Conservation (phyloP, 1,140 invertebrate species). For the Galendromus occidentalis region DNA sequence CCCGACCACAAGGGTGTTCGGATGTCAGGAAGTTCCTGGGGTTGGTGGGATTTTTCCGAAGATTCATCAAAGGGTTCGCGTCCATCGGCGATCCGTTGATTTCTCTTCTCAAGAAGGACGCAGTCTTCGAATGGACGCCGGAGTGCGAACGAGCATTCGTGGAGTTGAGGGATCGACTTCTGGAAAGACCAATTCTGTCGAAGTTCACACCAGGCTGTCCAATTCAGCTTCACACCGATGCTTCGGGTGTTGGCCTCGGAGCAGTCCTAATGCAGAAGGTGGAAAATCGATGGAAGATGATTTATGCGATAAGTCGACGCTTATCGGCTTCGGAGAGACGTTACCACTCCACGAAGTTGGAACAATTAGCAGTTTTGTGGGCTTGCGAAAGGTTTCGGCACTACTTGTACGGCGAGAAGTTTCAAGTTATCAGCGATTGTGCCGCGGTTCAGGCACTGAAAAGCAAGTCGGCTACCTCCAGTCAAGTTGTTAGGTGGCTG, state of each 20-base stretch:
- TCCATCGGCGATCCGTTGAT: slow-evolving; percentile 24
- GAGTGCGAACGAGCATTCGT: slow-evolving; percentile 24
- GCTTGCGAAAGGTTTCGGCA: too few relatives aligned
- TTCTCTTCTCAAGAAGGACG: slow-evolving; percentile 27
- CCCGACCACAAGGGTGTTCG: too few relatives aligned
- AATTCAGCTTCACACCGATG: slow-evolving; percentile 18
- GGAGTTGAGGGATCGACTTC: slow-evolving; percentile 18
- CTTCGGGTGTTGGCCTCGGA: not conserved
- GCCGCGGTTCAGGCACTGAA: slow-evolving; percentile 18
- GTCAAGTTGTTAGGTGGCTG: not conserved
- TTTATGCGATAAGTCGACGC: too few relatives aligned
- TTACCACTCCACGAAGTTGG: too few relatives aligned
- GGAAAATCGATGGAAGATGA: too few relatives aligned
- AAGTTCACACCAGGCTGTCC: slow-evolving; percentile 1
- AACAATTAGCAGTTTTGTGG: too few relatives aligned
- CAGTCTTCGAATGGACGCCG: slow-evolving; percentile 23
- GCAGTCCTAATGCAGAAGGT: too few relatives aligned
- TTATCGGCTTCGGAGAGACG: too few relatives aligned
- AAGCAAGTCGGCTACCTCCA: not conserved
- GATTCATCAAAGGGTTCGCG: slow-evolving; percentile 23
- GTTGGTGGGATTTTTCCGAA: too few relatives aligned
- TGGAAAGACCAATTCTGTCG: slow-evolving; percentile 11
- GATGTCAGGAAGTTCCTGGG: too few relatives aligned
- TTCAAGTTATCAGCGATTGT: too few relatives aligned
- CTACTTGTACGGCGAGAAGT: too few relatives aligned